phyloP scores from a whole-genome alignment of 2,113 vertebrate genomes.

The Tenebrosternarchus preto region DNA sequence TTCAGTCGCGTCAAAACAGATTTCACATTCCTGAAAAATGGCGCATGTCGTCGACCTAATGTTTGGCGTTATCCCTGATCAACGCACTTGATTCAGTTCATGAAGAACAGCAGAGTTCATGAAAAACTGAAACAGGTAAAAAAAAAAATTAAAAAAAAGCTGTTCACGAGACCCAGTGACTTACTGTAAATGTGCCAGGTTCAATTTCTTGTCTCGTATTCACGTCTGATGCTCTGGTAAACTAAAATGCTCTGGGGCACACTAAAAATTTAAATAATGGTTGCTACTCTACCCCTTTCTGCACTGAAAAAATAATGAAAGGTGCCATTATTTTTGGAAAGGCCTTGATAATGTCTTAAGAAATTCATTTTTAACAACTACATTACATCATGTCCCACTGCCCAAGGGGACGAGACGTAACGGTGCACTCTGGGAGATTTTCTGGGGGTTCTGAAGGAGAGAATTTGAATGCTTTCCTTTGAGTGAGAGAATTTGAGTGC shows the following conservation, averaged over 20 bases:
- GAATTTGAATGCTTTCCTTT: too few species aligned
- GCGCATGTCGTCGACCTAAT: neutral
- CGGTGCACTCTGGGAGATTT: slow-evolving; percentile 16
- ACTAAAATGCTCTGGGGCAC: too few species aligned
- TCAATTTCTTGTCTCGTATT: neutral
- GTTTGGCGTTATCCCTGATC: neutral
- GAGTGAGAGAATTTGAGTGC: neutral
- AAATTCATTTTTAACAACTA: slow-evolving; percentile 17
- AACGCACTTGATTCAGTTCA: neutral
- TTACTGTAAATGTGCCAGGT: neutral
- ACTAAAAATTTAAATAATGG: neutral
- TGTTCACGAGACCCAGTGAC: too few species aligned
- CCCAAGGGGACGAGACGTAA: slow-evolving; percentile 18
- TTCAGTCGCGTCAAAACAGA: neutral
- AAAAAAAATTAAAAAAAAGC: neutral
- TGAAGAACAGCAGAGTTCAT: neutral
- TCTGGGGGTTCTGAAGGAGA: neutral
- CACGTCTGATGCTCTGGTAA: neutral
- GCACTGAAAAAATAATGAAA: neutral
- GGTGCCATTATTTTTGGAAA: neutral
- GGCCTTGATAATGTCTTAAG: neutral
- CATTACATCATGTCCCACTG: slow-evolving; percentile 27
- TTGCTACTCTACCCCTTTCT: neutral
- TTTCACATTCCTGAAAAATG: neutral
- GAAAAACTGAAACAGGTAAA: neutral